Evolutionary conservation across 2,888 invertebrate species (phyloP), one percentile per base, ranked within the genome.

Genomic region (Heliconius cydno): DNA sequence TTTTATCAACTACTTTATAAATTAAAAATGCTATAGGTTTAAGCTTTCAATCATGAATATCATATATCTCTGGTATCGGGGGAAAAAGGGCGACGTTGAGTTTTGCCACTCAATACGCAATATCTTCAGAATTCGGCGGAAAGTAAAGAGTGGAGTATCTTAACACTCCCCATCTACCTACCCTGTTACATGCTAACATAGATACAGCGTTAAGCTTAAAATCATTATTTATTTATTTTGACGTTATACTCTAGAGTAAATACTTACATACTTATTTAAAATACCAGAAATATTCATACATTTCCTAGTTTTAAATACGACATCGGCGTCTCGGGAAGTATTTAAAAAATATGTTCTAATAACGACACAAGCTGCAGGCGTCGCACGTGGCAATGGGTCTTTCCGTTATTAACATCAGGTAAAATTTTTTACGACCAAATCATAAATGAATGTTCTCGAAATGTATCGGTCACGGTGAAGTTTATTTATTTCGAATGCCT

Each of bases 331-430:
- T 79, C 77, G 79, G 80, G 83, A 81, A 79, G 79, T 70, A 41
- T 46, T 78, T 38, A 66, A 81, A 83, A 83, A 80, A 74, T 68
- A 73, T 81, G 79, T 80, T 78, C 80, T 76, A 80, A 79, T 75
- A 82, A 77, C 82, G 79, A 82, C 83, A 68, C 92, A 93, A 92
- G 92, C 92, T 92, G 93, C 91, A 85, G 79, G 77, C 77, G 85
- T 84, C 93, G 94, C 94, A 94, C 94, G 94, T 94, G 94, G 94
- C 94, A 95, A 88, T 86, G 88, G 89, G 85, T 89, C 93, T 93
- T 94, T 92, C 94, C 93, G 94, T 92, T 91, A 90, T 90, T 89
- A 89, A 87, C 86, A 85, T 92, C 94, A 95, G 94, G 94, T 95
- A 95, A 92, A 89, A 85, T 90, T 92, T 94, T 94, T 94, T 94